Conservation (phyloP, 35 echinoderm and acorn worm species). For the Diadema setosum region DNA sequence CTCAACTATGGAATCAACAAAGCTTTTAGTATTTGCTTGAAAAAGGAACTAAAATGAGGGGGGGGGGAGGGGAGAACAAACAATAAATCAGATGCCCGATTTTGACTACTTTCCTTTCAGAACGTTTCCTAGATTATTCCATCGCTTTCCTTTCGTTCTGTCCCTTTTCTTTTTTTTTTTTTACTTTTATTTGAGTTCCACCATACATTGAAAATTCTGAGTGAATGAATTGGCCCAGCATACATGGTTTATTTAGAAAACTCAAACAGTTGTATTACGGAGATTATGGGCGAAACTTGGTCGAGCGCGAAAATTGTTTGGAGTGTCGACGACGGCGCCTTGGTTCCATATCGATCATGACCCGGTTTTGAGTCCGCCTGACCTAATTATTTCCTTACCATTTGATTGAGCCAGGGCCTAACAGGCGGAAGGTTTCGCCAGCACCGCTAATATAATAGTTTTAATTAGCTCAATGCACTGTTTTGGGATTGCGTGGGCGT, state of each 20-base stretch:
- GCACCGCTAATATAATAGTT: slow-evolving; percentile 27
- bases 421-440: not conserved
- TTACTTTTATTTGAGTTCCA: no score
- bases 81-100: no score
- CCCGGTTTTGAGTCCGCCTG: not conserved
- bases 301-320: not conserved
- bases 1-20: no score
- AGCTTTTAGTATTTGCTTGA: no score
- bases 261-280: not conserved
- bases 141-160: no score
- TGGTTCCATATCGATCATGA: slow-evolving; percentile 19
- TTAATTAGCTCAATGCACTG: slow-evolving; percentile 19
- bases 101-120: no score
- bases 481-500: not conserved
- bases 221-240: no score
- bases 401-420: not conserved
- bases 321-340: not conserved
- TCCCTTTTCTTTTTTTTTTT: no score
- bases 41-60: no score
- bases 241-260: slow-evolving; percentile 4
- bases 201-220: no score
- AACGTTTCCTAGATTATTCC: no score
- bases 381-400: slow-evolving; percentile 25
- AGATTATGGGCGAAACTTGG: not conserved
- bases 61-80: no score